These are phyloP conservation scores for Onthophagus sagittarius DNA, from an alignment of 2,888 invertebrate genomes.

Conservation along the genomic window DNA sequence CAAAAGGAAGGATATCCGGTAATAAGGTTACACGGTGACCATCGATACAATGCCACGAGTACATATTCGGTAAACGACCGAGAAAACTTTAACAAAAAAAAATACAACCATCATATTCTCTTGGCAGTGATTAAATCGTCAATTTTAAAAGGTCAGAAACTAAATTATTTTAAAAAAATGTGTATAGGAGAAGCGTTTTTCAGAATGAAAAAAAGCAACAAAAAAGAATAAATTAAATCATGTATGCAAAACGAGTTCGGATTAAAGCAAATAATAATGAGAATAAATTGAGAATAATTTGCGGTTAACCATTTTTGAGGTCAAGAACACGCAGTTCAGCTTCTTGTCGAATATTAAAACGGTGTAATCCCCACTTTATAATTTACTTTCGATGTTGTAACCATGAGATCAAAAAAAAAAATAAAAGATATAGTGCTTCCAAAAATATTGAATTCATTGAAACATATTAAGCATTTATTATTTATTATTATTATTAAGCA, in stretches of 20 bases:
- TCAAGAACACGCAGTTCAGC: background rate
- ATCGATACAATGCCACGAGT: constrained; percentile 28
- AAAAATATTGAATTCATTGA: no score
- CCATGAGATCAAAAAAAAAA: background rate
- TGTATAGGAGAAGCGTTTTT: background rate
- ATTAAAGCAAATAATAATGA: background rate
- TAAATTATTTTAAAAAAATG: no score
- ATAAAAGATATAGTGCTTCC: no score
- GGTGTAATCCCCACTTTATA: background rate
- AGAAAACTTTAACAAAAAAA: constrained; percentile 11
- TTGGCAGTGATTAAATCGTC: background rate
- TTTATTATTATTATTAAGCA: no score
- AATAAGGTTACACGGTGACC: constrained; percentile 29
- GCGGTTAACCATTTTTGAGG: background rate
- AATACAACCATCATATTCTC: constrained; percentile 3
- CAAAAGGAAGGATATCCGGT: constrained; percentile 31
- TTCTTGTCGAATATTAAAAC: background rate
- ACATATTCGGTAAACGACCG: constrained; percentile 20
- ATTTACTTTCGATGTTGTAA: background rate
- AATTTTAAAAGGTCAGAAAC: no score
- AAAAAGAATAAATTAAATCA: background rate
- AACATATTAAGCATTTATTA: no score
- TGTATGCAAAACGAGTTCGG: background rate
- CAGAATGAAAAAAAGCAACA: background rate
- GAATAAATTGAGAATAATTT: background rate